A percentile compares a stretch with the other conserved stretches of the same genome.
Conservation (phyloP, 2,797 vertebrate species). For the Pipistrellus pipistrellus region DNA sequence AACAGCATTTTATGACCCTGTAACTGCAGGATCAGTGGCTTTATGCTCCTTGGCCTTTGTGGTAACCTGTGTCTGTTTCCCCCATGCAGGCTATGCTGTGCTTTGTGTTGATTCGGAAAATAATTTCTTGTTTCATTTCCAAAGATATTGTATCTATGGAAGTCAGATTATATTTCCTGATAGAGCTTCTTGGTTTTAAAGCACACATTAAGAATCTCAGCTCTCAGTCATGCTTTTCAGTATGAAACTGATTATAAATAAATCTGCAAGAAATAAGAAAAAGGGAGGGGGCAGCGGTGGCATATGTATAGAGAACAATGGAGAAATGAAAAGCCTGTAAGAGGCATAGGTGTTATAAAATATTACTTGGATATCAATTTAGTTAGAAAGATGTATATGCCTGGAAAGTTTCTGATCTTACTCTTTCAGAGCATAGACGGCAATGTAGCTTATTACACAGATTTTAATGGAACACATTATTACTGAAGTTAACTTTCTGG, state of each 20-base stretch:
- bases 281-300: background rate
- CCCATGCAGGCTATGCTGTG: constrained; percentile 72
- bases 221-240: constrained; percentile 71
- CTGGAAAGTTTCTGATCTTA: background rate
- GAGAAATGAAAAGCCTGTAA: background rate
- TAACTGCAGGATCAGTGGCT: constrained; percentile 86
- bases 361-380: constrained; percentile 47
- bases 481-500: constrained; percentile 55
- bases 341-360: constrained; percentile 32
- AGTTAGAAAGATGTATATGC: constrained; percentile 29
- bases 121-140: constrained; percentile 81
- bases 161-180: constrained; percentile 79
- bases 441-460: background rate
- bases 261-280: background rate
- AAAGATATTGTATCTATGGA: constrained; percentile 79
- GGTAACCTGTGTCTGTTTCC: constrained; percentile 78
- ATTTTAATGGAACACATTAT: constrained; percentile 13
- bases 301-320: background rate
- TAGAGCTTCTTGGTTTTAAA: constrained; percentile 79
- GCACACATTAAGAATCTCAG: constrained; percentile 75
- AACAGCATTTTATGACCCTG: constrained; percentile 85
- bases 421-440: background rate
- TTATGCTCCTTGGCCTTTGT: constrained; percentile 80
- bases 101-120: constrained; percentile 84
- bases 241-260: constrained; percentile 58